Conservation (phyloP, 1,140 invertebrate species). For the Dreissena rostriformis region DNA sequence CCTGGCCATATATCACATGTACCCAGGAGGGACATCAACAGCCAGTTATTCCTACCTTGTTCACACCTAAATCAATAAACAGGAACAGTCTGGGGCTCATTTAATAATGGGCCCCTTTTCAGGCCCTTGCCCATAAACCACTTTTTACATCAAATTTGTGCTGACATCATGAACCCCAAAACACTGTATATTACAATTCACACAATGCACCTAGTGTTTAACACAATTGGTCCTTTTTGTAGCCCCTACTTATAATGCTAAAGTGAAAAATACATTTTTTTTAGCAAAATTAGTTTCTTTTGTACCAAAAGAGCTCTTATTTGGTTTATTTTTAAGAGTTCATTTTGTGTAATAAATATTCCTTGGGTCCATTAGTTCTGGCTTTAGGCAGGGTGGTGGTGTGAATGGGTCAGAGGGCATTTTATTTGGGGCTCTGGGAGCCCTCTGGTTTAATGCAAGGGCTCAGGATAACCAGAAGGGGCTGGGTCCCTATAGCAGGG, state of each 20-base stretch:
- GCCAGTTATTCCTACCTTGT: not conserved
- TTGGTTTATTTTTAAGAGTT: slow-evolving; percentile 32
- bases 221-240: slow-evolving; percentile 19
- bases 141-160: slow-evolving; percentile 28
- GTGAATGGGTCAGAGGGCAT: slow-evolving; percentile 37
- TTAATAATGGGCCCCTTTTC: slow-evolving; percentile 25
- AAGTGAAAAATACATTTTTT: slow-evolving; percentile 28
- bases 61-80: slow-evolving; percentile 49
- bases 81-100: not conserved
- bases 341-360: slow-evolving; percentile 50
- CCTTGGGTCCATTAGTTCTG: slow-evolving; percentile 47
- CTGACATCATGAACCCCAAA: slow-evolving; percentile 41
- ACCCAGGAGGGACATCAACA: not conserved
- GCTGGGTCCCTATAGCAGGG: too few species aligned
- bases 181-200: slow-evolving; percentile 21
- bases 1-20: not conserved
- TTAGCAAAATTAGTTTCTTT: slow-evolving; percentile 27
- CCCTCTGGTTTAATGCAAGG: slow-evolving; percentile 1
- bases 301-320: slow-evolving; percentile 7
- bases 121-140: slow-evolving; percentile 25
- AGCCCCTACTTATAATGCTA: slow-evolving; percentile 36
- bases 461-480: slow-evolving; percentile 40
- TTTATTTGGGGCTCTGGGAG: not conserved
- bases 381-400: slow-evolving; percentile 32
- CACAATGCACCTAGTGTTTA: slow-evolving; percentile 18